Evolutionary conservation across 2,888 invertebrate species (phyloP), one percentile per base, ranked within the genome.

Genomic region (Lepidocyrtinus sp.): DNA sequence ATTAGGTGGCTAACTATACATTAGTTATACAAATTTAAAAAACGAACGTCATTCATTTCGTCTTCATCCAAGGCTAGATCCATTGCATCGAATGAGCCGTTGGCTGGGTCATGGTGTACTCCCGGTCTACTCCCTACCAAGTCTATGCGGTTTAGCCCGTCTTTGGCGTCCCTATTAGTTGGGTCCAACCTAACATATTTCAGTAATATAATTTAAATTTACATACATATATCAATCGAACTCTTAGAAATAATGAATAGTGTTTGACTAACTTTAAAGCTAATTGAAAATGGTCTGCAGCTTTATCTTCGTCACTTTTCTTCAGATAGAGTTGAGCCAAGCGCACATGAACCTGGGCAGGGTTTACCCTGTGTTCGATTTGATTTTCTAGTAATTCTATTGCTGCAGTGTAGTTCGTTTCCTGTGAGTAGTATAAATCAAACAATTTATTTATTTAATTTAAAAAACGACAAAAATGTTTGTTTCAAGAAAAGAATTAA

Each of bases 311-410:
- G 84, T 92, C 92, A 81, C 92, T 91, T 69, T 91, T 89, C 85
- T 91, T 90, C 5, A 91, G 89, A 86, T 91, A 91, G 71, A 93
- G 90, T 86, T 93, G 93, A 0, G 92, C 93, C 21, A 94, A 88
- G 88, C 92, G 90, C 87, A 92, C 92, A 88, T 94, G 93, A 22
- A 93, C 88, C 85, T 91, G 90, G 0, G 92, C 91, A 15, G 92
- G 92, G 86, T 91, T 91, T 15, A 90, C 88, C 55, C 82, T 68
- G 46, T 62, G 67, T 76, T 91, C 90, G 0, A 93, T 91, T 87
- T 93, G 93, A 84, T 92, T 92, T 85, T 92, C 91, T 17, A 95
- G 88, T 87, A 95, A 88, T 55, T 92, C 91, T 25, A 93, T 92
- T 0, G 94, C 94, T 80, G 92, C 91, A 82, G 93, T 92, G 78